A percentile compares a stretch with the other conserved stretches of the same genome.
Evolutionary conservation across 2,113 vertebrate species (phyloP).

Genomic region (Thamnophis sirtalis): DNA sequence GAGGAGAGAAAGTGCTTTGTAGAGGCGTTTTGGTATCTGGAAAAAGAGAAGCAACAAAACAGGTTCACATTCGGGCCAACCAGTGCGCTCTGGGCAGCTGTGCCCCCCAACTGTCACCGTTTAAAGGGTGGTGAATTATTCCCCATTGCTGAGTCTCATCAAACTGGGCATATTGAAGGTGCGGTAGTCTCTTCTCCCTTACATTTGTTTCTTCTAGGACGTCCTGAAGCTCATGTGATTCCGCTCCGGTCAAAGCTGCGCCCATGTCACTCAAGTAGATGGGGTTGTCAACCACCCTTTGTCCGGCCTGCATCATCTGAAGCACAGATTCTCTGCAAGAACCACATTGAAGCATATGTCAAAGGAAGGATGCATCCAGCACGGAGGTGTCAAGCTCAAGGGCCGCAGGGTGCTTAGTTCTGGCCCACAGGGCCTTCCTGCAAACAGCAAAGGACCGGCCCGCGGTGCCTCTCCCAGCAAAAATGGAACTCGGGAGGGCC

Average conservation of each 20-base stretch:
- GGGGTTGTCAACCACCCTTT: conserved; percentile 94
- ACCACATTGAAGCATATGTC: not conserved
- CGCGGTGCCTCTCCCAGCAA: too few species aligned
- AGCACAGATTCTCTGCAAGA: conserved; percentile 89
- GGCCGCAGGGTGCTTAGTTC: too few species aligned
- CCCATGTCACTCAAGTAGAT: conserved; percentile 99
- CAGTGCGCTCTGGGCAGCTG: too few species aligned
- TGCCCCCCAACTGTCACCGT: not conserved
- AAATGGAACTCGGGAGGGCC: too few species aligned
- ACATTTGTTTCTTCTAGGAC: conserved; percentile 93
- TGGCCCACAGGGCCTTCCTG: too few species aligned
- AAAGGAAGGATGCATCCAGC: not conserved
- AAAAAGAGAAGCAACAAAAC: not conserved
- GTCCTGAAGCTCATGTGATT: conserved; percentile 92
- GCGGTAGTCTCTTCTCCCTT: conserved; percentile 44
- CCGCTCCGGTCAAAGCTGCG: conserved; percentile 90
- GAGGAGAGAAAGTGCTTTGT: conserved; percentile 93
- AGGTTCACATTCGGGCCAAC: not conserved
- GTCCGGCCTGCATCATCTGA: conserved; percentile 99
- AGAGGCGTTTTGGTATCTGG: conserved; percentile 94
- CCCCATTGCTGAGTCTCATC: not conserved
- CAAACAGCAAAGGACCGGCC: too few species aligned
- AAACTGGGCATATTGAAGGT: not conserved
- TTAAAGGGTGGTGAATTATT: not conserved
- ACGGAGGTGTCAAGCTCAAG: too few species aligned